A percentile compares a stretch with the other conserved stretches of the same genome.
Conservation (phyloP, 2,888 invertebrate genomes). For the Cepaea hortensis region DNA sequence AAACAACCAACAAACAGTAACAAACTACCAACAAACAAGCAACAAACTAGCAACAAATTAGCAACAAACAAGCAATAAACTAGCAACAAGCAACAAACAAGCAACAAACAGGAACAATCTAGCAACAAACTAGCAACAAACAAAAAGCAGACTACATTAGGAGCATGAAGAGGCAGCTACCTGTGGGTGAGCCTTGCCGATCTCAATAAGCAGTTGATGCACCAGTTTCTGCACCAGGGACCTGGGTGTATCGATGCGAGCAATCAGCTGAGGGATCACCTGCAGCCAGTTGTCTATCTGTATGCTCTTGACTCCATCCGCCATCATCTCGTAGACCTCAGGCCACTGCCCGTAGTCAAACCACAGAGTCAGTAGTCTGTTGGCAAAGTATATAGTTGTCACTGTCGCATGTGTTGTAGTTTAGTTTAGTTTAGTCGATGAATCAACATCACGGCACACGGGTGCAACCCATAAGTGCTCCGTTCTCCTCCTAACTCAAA, state of each 20-base stretch:
- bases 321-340: conserved; percentile 94
- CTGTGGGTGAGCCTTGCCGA: conserved; percentile 98
- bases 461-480: too few relatives aligned
- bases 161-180: conserved; percentile 59
- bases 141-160: too few relatives aligned
- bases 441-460: too few relatives aligned
- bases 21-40: too few relatives aligned
- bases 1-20: too few relatives aligned
- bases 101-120: too few relatives aligned
- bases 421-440: background rate
- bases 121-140: too few relatives aligned
- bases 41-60: too few relatives aligned
- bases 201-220: conserved; percentile 93
- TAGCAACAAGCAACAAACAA: too few relatives aligned
- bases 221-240: conserved; percentile 92
- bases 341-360: conserved; percentile 97
- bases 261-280: conserved; percentile 98
- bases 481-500: too few relatives aligned
- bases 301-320: conserved; percentile 92
- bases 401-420: background rate
- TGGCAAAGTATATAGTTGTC: conserved; percentile 8
- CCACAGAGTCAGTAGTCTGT: conserved; percentile 93
- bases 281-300: conserved; percentile 99
- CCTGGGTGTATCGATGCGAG: conserved; percentile 95
- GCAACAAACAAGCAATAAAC: too few relatives aligned